A percentile compares a stretch with the other conserved stretches of the same genome.
phyloP scores from a whole-genome alignment of 2,113 vertebrate species.

The Prunella fulvescens region DNA sequence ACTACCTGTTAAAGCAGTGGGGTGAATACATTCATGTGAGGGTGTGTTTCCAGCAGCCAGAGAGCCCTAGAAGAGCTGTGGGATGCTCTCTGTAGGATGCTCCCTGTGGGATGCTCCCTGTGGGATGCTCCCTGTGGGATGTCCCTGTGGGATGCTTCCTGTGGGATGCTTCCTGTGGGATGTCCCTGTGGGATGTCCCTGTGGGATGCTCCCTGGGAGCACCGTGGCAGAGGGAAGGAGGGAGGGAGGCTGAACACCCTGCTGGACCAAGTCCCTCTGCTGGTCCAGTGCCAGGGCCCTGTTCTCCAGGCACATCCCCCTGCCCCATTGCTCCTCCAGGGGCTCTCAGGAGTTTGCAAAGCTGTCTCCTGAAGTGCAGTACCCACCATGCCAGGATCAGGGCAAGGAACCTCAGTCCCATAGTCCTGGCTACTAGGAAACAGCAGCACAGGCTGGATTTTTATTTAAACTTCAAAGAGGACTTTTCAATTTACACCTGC shows the following conservation, averaged over 20 bases:
- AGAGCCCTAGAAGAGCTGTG: fast-evolving
- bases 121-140: no score
- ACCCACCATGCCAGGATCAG: not conserved
- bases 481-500: not conserved
- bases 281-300: not conserved
- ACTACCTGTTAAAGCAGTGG: not conserved
- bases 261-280: fast-evolving
- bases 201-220: not conserved
- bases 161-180: not conserved
- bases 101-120: no score
- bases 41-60: not conserved
- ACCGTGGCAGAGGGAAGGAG: fast-evolving
- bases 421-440: not conserved
- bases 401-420: not conserved
- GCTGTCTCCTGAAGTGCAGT: not conserved
- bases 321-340: not conserved
- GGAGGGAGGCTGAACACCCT: fast-evolving
- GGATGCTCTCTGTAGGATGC: not conserved
- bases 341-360: not conserved
- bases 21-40: not conserved
- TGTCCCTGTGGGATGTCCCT: no score
- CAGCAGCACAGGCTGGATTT: not conserved
- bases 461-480: not conserved
- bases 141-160: no score
- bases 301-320: not conserved